These are phyloP conservation scores for Anthophora plumipes DNA, from an alignment of 2,888 invertebrate genomes.

Conservation along the genomic window DNA sequence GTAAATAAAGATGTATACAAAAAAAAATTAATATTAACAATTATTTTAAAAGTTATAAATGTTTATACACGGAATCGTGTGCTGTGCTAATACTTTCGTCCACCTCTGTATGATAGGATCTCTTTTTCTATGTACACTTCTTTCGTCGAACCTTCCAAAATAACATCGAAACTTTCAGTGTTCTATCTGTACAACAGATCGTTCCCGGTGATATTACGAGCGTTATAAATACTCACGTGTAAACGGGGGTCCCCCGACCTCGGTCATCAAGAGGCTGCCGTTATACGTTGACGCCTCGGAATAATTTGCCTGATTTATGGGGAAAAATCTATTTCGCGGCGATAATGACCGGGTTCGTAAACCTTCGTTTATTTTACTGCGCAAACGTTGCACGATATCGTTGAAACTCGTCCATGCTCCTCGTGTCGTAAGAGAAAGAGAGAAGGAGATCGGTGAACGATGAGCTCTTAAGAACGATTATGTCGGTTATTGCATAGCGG, in stretches of 20 bases:
- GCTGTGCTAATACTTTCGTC: too few relatives aligned
- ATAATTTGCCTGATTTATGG: conserved; percentile 24
- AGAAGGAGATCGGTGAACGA: conserved; percentile 30
- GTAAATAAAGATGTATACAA: too few relatives aligned
- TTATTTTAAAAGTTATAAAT: too few relatives aligned
- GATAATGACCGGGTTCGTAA: conserved; percentile 11
- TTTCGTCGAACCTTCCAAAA: too few relatives aligned
- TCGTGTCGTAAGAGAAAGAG: too few relatives aligned
- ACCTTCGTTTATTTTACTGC: background rate
- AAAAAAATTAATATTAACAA: too few relatives aligned
- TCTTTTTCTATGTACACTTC: too few relatives aligned
- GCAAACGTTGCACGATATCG: background rate
- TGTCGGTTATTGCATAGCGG: conserved; percentile 22
- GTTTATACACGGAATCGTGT: too few relatives aligned
- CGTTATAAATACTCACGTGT: conserved; percentile 11
- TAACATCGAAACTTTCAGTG: background rate
- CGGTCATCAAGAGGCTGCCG: background rate
- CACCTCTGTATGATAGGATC: too few relatives aligned
- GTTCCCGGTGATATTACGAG: background rate
- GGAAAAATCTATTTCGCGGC: conserved; percentile 19
- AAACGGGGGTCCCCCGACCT: background rate
- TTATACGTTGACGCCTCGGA: background rate
- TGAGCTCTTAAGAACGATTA: conserved; percentile 40
- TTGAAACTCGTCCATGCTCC: background rate
- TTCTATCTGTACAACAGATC: background rate